These are phyloP conservation scores for Corythucha ciliata DNA, from an alignment of 2,888 invertebrate species.

Conservation along the genomic window DNA sequence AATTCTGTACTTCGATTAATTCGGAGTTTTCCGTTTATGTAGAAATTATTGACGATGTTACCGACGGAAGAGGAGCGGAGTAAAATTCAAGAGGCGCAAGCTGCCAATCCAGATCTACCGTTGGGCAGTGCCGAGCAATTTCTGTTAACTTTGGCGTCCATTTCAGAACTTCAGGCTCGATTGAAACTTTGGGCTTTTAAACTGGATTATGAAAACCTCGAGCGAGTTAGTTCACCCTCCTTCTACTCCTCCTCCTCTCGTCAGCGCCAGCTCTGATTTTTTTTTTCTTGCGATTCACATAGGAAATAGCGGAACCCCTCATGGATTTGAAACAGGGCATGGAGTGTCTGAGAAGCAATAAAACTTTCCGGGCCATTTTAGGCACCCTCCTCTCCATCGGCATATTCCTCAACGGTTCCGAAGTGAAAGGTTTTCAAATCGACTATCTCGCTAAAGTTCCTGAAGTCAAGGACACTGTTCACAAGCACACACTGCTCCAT, in stretches of 20 bases:
- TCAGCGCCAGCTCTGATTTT: background rate
- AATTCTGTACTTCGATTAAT: conserved; percentile 3
- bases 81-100: conserved; percentile 94
- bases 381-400: conserved; percentile 85
- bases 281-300: conserved; percentile 40
- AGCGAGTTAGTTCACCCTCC: conserved; percentile 54
- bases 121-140: conserved; percentile 97
- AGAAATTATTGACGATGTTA: conserved; percentile 92
- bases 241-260: background rate
- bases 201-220: conserved; percentile 93
- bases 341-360: conserved; percentile 79
- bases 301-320: conserved; percentile 96
- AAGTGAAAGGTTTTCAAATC: conserved; percentile 86
- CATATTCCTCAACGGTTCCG: conserved; percentile 41
- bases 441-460: conserved; percentile 96
- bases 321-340: conserved; percentile 98
- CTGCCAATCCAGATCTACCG: conserved; percentile 79
- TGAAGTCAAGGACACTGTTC: conserved; percentile 97
- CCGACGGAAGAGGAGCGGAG: conserved; percentile 93
- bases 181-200: conserved; percentile 97
- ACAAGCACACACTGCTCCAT: conserved; percentile 94
- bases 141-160: conserved; percentile 88
- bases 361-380: conserved; percentile 90
- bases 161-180: conserved; percentile 86
- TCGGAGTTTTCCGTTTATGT: conserved; percentile 37